Evolutionary conservation across 2,888 invertebrate genomes (phyloP).

Genomic region (Nomada fucata): DNA sequence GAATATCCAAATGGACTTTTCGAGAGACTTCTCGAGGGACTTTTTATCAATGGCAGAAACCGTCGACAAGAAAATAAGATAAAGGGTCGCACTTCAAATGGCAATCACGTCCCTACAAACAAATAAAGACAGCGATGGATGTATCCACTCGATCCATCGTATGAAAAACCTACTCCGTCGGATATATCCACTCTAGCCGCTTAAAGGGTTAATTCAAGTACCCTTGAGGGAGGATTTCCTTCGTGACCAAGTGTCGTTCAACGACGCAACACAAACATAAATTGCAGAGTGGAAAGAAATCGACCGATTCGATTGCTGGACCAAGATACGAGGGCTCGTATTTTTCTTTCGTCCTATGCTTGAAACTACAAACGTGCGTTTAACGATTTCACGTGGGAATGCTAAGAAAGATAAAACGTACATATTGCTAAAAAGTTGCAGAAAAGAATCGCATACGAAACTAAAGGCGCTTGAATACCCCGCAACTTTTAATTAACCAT

Average conservation of each 20-base stretch:
- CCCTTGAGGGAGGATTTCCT: conserved; percentile 34
- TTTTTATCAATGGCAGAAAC: background rate
- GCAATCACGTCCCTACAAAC: conserved; percentile 28
- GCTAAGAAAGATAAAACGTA: background rate
- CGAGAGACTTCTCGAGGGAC: background rate
- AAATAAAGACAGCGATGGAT: conserved; percentile 35
- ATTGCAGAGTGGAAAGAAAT: conserved; percentile 17
- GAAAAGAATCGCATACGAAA: too few relatives aligned
- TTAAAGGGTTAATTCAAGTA: conserved; percentile 50
- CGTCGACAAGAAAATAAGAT: conserved; percentile 6
- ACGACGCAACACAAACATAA: conserved; percentile 40
- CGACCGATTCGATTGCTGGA: conserved; percentile 10
- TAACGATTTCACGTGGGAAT: background rate
- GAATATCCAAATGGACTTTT: too few relatives aligned
- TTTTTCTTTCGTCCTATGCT: conserved; percentile 3
- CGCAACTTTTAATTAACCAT: too few relatives aligned
- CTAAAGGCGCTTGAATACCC: too few relatives aligned
- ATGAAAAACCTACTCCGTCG: conserved; percentile 28
- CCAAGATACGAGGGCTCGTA: background rate
- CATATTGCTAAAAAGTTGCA: background rate
- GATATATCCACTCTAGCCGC: conserved; percentile 36
- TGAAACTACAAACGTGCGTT: background rate
- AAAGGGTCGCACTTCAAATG: conserved; percentile 10
- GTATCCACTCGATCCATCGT: conserved; percentile 32
- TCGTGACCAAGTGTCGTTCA: conserved; percentile 42